These are phyloP conservation scores for Metalampra italica DNA, from an alignment of 2,888 invertebrate species.

Conservation along the genomic window DNA sequence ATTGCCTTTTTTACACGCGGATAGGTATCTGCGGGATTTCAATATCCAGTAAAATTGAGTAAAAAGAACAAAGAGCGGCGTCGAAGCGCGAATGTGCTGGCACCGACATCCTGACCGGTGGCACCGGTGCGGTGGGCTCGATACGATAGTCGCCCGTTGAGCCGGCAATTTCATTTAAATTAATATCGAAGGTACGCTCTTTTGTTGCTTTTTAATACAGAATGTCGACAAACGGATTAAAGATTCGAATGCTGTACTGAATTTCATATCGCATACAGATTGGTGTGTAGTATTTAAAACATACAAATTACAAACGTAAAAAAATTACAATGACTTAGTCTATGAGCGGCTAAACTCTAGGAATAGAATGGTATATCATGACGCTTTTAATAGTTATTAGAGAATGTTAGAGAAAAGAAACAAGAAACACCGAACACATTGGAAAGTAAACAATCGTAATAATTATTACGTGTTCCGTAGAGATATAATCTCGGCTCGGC, in stretches of 20 bases:
- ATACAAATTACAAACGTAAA: neutral
- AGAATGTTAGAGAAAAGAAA: neutral
- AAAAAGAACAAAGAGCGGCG: conserved; percentile 48
- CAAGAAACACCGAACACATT: neutral
- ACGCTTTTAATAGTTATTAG: too few species aligned
- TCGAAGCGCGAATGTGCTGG: conserved; percentile 34
- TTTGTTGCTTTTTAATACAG: neutral
- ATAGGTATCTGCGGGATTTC: conserved; percentile 47
- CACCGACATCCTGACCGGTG: conserved; percentile 14
- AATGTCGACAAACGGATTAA: neutral
- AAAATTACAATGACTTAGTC: too few species aligned
- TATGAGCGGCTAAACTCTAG: too few species aligned
- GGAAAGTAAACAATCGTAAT: conserved; percentile 23
- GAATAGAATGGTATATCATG: too few species aligned
- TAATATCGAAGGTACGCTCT: conserved; percentile 1
- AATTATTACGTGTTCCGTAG: conserved; percentile 27
- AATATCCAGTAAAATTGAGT: conserved; percentile 66
- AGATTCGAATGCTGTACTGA: too few species aligned
- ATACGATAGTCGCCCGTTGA: neutral
- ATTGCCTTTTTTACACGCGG: conserved; percentile 59
- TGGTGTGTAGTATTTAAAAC: neutral
- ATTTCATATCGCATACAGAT: too few species aligned
- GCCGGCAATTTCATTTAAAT: conserved; percentile 3
- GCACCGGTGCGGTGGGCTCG: conserved; percentile 1
- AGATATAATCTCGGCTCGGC: conserved; percentile 50